phyloP scores from a whole-genome alignment of 2,888 invertebrate genomes.

The Sabatieria punctata region DNA sequence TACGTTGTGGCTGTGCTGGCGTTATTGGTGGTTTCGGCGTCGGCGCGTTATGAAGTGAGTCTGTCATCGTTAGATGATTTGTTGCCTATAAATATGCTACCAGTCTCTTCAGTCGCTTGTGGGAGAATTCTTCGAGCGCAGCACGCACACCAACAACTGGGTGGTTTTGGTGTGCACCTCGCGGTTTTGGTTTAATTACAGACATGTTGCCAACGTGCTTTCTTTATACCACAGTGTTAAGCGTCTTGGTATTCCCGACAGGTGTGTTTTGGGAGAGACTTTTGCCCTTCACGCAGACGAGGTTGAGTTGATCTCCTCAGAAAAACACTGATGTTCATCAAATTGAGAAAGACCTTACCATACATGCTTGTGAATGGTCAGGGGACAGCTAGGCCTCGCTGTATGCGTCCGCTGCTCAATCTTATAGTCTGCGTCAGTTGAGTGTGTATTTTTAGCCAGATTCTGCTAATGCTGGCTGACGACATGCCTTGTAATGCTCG shows the following conservation, averaged over 20 bases:
- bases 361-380: too few relatives aligned
- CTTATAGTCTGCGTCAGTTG: too few relatives aligned
- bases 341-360: background rate
- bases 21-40: too few relatives aligned
- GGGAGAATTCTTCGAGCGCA: slow-evolving; percentile 16
- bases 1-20: too few relatives aligned
- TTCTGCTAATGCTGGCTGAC: slow-evolving; percentile 97
- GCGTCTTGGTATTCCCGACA: slow-evolving; percentile 89
- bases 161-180: slow-evolving; percentile 96
- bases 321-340: background rate
- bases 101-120: too few relatives aligned
- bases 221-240: slow-evolving; percentile 96
- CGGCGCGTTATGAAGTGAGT: too few relatives aligned
- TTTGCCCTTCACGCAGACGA: background rate
- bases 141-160: slow-evolving; percentile 89
- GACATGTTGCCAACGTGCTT: slow-evolving; percentile 94
- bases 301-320: background rate
- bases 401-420: too few relatives aligned
- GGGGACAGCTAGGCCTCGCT: too few relatives aligned
- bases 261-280: too few relatives aligned
- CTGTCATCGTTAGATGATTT: too few relatives aligned
- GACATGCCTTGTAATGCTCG: slow-evolving; percentile 98
- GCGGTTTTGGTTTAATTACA: slow-evolving; percentile 98
- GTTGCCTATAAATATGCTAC: too few relatives aligned
- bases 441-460: slow-evolving; percentile 46